phyloP scores from a whole-genome alignment of 2,888 invertebrate species.

The Troilus luridus region DNA sequence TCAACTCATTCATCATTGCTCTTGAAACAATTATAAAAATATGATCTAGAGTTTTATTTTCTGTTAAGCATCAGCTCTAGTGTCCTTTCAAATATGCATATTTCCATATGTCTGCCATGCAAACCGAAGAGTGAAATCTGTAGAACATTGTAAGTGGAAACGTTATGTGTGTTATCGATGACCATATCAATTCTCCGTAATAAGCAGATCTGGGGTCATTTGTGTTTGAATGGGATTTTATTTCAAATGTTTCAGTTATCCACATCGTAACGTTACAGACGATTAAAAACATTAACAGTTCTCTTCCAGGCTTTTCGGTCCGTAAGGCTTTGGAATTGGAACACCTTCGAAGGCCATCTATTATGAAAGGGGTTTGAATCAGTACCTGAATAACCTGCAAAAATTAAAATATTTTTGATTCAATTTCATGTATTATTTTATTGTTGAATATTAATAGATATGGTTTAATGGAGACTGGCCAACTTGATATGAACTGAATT shows the following conservation, averaged over 20 bases:
- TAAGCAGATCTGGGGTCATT: slow-evolving; percentile 75
- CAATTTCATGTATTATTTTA: neutral
- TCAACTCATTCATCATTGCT: neutral
- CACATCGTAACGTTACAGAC: slow-evolving; percentile 84
- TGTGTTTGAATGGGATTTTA: slow-evolving; percentile 72
- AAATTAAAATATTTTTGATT: neutral
- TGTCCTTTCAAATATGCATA: slow-evolving; percentile 75
- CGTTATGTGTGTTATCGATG: slow-evolving; percentile 80
- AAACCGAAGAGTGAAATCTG: slow-evolving; percentile 84
- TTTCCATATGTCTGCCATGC: slow-evolving; percentile 84
- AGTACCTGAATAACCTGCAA: slow-evolving; percentile 79
- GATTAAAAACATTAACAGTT: slow-evolving; percentile 82
- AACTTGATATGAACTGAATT: slow-evolving; percentile 39
- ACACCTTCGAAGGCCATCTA: slow-evolving; percentile 82
- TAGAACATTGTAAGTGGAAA: slow-evolving; percentile 84
- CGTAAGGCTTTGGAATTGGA: slow-evolving; percentile 77
- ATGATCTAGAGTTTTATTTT: neutral
- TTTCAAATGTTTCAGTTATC: slow-evolving; percentile 81
- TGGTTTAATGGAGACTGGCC: neutral
- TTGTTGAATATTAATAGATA: neutral
- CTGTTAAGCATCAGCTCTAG: slow-evolving; percentile 14
- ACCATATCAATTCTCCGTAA: slow-evolving; percentile 81
- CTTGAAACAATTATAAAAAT: neutral
- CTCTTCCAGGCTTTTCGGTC: slow-evolving; percentile 80
- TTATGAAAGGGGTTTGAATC: slow-evolving; percentile 81